Evolutionary conservation across 2,888 invertebrate species (phyloP), one percentile per base, ranked within the genome.

Genomic region (Volucella zonaria): DNA sequence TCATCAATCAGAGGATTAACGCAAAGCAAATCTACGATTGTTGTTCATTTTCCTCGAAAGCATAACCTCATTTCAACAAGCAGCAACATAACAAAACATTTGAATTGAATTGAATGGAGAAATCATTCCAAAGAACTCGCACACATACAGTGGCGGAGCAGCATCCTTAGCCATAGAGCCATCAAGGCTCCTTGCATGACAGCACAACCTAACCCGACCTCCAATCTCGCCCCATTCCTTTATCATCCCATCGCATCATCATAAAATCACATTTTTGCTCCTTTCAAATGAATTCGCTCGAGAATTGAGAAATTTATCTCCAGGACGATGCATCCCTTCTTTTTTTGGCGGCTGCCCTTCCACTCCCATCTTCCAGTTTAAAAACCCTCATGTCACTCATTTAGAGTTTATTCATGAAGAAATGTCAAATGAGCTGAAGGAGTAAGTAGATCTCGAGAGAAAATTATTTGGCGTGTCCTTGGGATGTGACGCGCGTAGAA

Each of bases 1-100:
- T 78, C 82, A 82, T 82, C 79, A 82, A 79, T 82, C 82, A 31
- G 31, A 74, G 74, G 68, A 74, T 82, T 70, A 74, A 68, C 38
- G 54, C 31, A 52, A 64, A 49, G 61, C 54, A 67, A 56, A 77
- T 66, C 49, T 54, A 38, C 49, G 43, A 73, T 73, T 82, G 43
- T 52, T 73, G 51, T 56, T 62, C 59, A 49, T 77, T 77, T 54
- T n/a, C 47, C 31, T 52, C 47, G 45, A 47, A 56, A 47, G 47
- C 58, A 59, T 59, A 49, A 64, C 15, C 40, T 56, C 54, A 14
- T 56, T 14, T 47, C 18, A 14, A 51, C 66, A 12, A 18, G 15
- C 4, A 18, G 9, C 14, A 64, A 49, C 15, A 47, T 14, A 47
- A 38, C 8, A 54, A 58, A 2, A 8, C 15, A 10, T 43, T 59